phyloP scores from a whole-genome alignment of 35 echinoderm and acorn worm species.

The Heliocidaris tuberculata region DNA sequence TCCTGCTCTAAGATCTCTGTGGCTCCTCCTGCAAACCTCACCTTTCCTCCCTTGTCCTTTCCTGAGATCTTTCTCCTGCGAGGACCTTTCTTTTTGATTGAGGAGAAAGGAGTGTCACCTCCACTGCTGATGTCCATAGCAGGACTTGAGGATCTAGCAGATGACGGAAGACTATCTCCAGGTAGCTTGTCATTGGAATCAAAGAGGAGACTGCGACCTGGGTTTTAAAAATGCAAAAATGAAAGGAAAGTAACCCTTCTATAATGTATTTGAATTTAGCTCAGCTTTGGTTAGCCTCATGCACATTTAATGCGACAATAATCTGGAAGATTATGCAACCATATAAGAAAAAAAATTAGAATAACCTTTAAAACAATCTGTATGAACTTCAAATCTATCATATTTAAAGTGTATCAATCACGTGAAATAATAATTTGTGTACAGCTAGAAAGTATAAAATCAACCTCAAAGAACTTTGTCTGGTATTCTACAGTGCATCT shows the following conservation, averaged over 20 bases:
- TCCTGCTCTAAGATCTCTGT: slow-evolving; percentile 63
- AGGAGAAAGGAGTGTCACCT: not conserved
- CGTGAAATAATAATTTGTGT: too few species aligned
- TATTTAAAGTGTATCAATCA: too few species aligned
- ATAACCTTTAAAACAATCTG: too few species aligned
- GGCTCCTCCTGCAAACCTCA: slow-evolving; percentile 35
- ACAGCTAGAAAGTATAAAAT: too few species aligned
- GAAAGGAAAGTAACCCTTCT: not conserved
- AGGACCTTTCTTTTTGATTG: slow-evolving; percentile 32
- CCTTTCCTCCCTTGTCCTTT: not conserved
- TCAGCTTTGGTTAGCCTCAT: too few species aligned
- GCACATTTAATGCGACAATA: too few species aligned
- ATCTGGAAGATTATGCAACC: too few species aligned
- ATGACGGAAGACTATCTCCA: not conserved
- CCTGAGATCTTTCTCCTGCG: slow-evolving; percentile 38
- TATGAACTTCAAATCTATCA: too few species aligned
- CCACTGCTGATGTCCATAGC: not conserved
- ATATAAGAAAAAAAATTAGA: too few species aligned
- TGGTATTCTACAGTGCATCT: too few species aligned
- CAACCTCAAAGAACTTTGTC: too few species aligned
- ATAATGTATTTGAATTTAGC: not conserved
- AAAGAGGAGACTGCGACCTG: slow-evolving; percentile 45
- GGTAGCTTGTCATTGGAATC: not conserved
- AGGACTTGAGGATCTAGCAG: not conserved
- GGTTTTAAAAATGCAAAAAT: not conserved